Conservation (phyloP, 2,113 vertebrate genomes). For the Nerophis ophidion region DNA sequence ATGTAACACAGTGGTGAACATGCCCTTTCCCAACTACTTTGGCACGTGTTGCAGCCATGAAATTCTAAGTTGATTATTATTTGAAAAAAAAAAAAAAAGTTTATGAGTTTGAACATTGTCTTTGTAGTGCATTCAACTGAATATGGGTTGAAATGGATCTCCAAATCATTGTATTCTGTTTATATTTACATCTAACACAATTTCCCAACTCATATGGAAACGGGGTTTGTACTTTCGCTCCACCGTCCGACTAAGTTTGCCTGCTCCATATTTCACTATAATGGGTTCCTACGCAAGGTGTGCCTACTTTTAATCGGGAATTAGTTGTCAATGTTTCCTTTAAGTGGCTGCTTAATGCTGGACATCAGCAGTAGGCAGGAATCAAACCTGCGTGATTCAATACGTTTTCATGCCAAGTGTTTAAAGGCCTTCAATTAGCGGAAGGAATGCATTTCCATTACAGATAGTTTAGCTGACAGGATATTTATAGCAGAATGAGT, state of each 20-base stretch:
- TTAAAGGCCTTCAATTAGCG: slow-evolving; percentile 42
- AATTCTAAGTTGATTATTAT: too few species aligned
- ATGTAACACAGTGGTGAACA: too few species aligned
- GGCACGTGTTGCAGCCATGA: too few species aligned
- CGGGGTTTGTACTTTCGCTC: neutral
- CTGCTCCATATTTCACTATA: neutral
- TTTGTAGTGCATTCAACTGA: too few species aligned
- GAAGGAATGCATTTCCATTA: slow-evolving; percentile 45
- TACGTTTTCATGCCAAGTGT: slow-evolving; percentile 29
- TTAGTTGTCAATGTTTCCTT: slow-evolving; percentile 23
- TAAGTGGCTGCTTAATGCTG: slow-evolving; percentile 43
- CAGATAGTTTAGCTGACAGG: slow-evolving; percentile 44
- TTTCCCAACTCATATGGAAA: too few species aligned
- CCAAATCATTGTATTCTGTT: too few species aligned
- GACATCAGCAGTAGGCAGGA: slow-evolving; percentile 22
- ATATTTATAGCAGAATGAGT: slow-evolving; percentile 25
- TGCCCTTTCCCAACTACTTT: too few species aligned
- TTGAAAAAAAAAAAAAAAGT: too few species aligned
- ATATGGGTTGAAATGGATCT: too few species aligned
- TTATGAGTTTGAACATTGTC: too few species aligned
- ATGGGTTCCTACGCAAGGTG: neutral
- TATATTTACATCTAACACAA: too few species aligned
- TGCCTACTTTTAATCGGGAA: slow-evolving; percentile 33
- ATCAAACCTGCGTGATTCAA: slow-evolving; percentile 25
- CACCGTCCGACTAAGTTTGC: neutral